Conservation (phyloP, 1,140 invertebrate species). For the Amyelois transitella region DNA sequence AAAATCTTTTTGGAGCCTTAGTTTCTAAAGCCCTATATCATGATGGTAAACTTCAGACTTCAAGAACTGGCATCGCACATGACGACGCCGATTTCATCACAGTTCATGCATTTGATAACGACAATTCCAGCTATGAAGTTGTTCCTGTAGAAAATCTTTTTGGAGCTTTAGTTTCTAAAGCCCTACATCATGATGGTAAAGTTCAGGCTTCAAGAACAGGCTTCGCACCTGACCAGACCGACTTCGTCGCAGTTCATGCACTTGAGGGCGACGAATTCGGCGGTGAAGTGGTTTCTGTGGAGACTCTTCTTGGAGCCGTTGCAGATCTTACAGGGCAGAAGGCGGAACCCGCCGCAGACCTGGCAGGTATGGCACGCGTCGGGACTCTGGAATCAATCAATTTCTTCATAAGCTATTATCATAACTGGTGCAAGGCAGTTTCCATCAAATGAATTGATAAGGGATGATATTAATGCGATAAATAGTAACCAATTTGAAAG, state of each 20-base stretch:
- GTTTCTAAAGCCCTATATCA: too few species aligned
- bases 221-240: conserved; percentile 89
- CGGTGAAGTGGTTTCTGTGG: conserved; percentile 94
- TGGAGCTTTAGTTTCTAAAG: too few species aligned
- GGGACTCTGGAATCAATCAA: conserved; percentile 80
- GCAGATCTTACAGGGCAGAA: conserved; percentile 91
- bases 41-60: too few species aligned
- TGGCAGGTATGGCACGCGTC: conserved; percentile 86
- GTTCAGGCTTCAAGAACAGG: conserved; percentile 76
- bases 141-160: conserved; percentile 95
- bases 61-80: conserved; percentile 85
- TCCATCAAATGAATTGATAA: too few species aligned
- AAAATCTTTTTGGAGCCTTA: conserved; percentile 97
- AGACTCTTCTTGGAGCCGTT: conserved; percentile 96
- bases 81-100: conserved; percentile 94
- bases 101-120: conserved; percentile 96
- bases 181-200: too few species aligned
- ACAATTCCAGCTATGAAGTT: conserved; percentile 96
- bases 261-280: conserved; percentile 94
- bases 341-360: conserved; percentile 91
- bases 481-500: too few species aligned
- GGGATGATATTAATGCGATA: too few species aligned
- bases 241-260: conserved; percentile 98
- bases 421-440: too few species aligned
- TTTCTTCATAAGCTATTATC: too few species aligned